These are phyloP conservation scores for Umimayanthus chanpuru DNA, from an alignment of 92 coral and sea anemone species.

Conservation along the genomic window DNA sequence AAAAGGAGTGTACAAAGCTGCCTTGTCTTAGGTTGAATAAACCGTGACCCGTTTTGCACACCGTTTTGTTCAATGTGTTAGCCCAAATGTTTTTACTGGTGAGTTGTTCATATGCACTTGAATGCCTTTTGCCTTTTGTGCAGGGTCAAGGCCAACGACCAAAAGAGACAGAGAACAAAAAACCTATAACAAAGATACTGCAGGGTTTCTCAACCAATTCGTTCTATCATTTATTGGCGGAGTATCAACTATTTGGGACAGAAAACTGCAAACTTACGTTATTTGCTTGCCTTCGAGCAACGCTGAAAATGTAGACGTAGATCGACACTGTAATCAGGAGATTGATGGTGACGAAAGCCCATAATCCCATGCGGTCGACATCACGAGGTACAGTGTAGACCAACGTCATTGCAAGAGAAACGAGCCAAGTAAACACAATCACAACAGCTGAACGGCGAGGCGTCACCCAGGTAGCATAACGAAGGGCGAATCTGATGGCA, in stretches of 20 bases:
- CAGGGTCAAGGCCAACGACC: too few species aligned
- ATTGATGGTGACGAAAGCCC: slow-evolving; percentile 1
- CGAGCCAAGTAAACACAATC: not conserved
- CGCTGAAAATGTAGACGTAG: slow-evolving; percentile 22
- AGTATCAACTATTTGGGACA: not conserved
- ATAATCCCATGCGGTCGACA: not conserved
- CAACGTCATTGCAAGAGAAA: slow-evolving; percentile 7
- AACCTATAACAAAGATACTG: too few species aligned
- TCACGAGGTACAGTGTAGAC: not conserved
- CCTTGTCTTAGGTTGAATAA: too few species aligned
- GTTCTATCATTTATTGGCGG: too few species aligned
- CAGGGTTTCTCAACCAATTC: too few species aligned
- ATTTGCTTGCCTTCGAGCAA: slow-evolving; percentile 1
- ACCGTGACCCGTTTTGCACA: too few species aligned
- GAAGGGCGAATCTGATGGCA: slow-evolving; percentile 44
- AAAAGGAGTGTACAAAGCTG: too few species aligned
- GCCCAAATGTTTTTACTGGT: too few species aligned
- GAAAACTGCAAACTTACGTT: slow-evolving; percentile 7
- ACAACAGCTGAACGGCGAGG: not conserved
- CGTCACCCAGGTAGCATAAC: slow-evolving; percentile 39
- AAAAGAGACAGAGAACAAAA: too few species aligned
- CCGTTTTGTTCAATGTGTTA: too few species aligned
- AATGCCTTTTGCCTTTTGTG: too few species aligned
- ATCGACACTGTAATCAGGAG: not conserved
- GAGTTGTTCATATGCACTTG: too few species aligned